Percentiles rank a stretch among this genome's conserved stretches.
These are phyloP conservation scores for Strigops habroptila DNA, from an alignment of 2,113 vertebrate species.

Conservation along the genomic window DNA sequence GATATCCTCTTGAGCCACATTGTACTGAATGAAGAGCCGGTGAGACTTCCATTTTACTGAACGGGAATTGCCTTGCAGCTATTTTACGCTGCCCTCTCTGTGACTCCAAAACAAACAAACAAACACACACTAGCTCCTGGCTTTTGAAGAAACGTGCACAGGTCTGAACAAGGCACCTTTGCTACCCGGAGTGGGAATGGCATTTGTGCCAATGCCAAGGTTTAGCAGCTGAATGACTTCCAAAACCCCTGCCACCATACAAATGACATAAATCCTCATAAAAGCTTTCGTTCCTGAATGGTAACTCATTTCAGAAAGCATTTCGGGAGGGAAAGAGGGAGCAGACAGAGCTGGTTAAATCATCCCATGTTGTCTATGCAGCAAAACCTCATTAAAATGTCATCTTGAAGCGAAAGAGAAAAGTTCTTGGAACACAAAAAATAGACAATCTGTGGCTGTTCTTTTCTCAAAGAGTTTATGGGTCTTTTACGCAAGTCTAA, in stretches of 20 bases:
- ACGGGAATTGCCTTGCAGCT: conserved; percentile 15
- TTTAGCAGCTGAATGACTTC: not conserved
- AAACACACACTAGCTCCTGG: not conserved
- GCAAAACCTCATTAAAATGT: conserved; percentile 63
- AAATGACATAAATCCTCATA: not conserved
- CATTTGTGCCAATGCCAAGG: not conserved
- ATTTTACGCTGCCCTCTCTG: conserved; percentile 22
- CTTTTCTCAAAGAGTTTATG: conserved; percentile 21
- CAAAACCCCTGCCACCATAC: not conserved
- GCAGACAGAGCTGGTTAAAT: not conserved
- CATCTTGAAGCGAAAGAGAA: conserved; percentile 54
- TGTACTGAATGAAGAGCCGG: conserved; percentile 74
- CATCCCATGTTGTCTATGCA: conserved; percentile 16
- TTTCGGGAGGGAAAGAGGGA: not conserved
- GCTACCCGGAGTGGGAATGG: not conserved
- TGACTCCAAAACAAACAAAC: conserved; percentile 55
- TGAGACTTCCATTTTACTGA: conserved; percentile 59
- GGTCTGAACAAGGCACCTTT: not conserved
- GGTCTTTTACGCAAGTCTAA: conserved; percentile 43
- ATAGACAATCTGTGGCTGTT: not conserved
- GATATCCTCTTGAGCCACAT: conserved; percentile 79
- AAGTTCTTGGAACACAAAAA: conserved; percentile 63
- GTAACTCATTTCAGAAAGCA: conserved; percentile 13
- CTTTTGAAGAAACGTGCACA: conserved; percentile 43
- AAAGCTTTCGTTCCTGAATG: not conserved